Conservation (phyloP, 2,797 vertebrate species). For the Premnoplex brunnescens region DNA sequence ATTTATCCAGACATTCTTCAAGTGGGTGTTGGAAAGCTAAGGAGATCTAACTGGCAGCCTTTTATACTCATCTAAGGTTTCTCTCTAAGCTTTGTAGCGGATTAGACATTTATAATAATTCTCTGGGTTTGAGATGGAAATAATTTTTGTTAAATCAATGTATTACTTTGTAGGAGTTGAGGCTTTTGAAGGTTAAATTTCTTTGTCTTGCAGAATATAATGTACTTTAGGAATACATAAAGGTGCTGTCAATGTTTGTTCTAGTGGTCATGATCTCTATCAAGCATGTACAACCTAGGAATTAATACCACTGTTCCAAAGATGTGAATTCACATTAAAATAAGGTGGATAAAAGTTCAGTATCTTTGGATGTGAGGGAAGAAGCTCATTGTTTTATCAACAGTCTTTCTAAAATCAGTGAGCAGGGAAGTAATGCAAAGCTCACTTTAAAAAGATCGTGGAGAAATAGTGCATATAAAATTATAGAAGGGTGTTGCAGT, state of each 20-base stretch:
- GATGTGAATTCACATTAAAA: background rate
- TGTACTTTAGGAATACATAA: background rate
- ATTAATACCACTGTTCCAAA: background rate
- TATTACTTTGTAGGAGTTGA: background rate
- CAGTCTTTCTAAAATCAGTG: background rate
- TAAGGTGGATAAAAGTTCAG: background rate
- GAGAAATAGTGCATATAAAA: background rate
- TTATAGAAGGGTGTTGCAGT: background rate
- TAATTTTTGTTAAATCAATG: background rate
- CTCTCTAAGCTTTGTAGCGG: background rate
- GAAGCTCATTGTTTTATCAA: background rate
- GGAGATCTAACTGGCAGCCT: background rate
- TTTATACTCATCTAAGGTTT: background rate
- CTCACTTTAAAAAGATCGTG: background rate
- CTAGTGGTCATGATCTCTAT: background rate
- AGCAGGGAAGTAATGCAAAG: background rate
- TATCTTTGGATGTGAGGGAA: background rate
- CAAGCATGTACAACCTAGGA: background rate
- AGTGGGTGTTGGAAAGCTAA: background rate
- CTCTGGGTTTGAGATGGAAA: slow-evolving; percentile 10
- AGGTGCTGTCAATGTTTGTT: background rate
- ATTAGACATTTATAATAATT: slow-evolving; percentile 1
- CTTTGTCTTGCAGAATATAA: background rate
- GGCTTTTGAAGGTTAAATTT: background rate
- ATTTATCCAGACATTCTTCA: slow-evolving; percentile 42